Conservation (phyloP, 37 sponge, comb jelly and placozoan species). For the Oscarella lobularis region DNA sequence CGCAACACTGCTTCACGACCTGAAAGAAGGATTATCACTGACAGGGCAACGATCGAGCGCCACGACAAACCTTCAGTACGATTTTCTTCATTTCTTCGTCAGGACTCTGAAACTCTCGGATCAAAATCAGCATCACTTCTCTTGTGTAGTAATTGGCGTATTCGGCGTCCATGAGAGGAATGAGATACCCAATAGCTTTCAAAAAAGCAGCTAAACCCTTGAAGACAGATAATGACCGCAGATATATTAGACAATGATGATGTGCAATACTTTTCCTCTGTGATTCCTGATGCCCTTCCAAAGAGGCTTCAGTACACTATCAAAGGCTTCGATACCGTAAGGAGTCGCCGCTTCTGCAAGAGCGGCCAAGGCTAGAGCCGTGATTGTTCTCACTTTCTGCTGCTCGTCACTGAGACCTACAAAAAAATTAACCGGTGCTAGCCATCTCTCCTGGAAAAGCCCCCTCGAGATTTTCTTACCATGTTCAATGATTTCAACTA, state of each 20-base stretch:
- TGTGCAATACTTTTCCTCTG: conserved; percentile 30
- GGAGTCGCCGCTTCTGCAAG: conserved; percentile 98
- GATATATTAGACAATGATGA: neutral
- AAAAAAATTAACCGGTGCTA: too few relatives aligned
- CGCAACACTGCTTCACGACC: conserved; percentile 99
- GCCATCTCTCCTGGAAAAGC: too few relatives aligned
- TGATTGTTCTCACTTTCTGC: conserved; percentile 98
- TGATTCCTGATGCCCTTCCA: conserved; percentile 93
- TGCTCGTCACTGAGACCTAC: conserved; percentile 86
- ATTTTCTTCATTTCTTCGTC: conserved; percentile 99
- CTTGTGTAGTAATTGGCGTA: conserved; percentile 91
- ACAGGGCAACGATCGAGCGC: neutral
- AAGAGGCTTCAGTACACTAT: conserved; percentile 90
- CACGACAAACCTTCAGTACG: conserved; percentile 74
- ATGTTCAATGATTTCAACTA: conserved; percentile 97
- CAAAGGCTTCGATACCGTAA: conserved; percentile 96
- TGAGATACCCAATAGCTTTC: conserved; percentile 98
- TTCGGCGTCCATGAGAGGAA: conserved; percentile 97
- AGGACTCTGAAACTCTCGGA: conserved; percentile 94
- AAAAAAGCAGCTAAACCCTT: conserved; percentile 97
- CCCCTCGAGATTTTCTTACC: conserved; percentile 29
- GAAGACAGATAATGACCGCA: conserved; percentile 11
- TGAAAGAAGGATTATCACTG: conserved; percentile 4
- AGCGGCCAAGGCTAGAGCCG: conserved; percentile 96
- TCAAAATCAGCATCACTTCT: conserved; percentile 94